These are phyloP conservation scores for Machimus atricapillus DNA, from an alignment of 2,888 invertebrate genomes.

Conservation along the genomic window DNA sequence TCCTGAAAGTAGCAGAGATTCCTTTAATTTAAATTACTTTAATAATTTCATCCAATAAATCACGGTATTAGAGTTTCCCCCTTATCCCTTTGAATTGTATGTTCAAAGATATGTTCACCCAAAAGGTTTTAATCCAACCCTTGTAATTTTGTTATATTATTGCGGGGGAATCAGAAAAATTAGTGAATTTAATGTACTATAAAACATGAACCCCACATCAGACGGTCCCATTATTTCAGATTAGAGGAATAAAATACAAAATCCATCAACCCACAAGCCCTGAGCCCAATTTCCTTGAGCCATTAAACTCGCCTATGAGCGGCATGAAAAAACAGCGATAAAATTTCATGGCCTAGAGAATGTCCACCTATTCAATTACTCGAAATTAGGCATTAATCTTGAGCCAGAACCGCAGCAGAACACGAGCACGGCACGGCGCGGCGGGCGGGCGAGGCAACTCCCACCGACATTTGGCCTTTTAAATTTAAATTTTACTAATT, in stretches of 20 bases:
- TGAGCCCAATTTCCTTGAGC: neutral
- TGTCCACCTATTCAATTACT: neutral
- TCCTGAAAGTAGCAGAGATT: too few species aligned
- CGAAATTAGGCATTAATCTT: neutral
- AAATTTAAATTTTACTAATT: neutral
- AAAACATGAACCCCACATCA: neutral
- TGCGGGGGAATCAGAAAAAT: neutral
- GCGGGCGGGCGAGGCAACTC: neutral
- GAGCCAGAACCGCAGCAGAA: neutral
- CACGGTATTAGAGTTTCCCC: neutral
- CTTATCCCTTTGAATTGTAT: neutral
- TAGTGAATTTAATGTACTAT: neutral
- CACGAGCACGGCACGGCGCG: neutral
- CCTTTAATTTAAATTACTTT: too few species aligned
- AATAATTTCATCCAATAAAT: neutral
- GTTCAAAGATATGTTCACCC: neutral
- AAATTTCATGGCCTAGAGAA: neutral
- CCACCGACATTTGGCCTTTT: neutral
- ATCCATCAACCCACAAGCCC: neutral
- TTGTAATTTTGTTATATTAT: neutral
- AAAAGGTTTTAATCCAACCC: neutral
- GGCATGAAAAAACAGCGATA: neutral
- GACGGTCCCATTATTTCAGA: neutral
- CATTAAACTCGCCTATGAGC: neutral
- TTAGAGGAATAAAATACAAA: neutral